A percentile compares a stretch with the other conserved stretches of the same genome.
phyloP scores from a whole-genome alignment of 2,888 invertebrate species.

The Philereme vetulata region DNA sequence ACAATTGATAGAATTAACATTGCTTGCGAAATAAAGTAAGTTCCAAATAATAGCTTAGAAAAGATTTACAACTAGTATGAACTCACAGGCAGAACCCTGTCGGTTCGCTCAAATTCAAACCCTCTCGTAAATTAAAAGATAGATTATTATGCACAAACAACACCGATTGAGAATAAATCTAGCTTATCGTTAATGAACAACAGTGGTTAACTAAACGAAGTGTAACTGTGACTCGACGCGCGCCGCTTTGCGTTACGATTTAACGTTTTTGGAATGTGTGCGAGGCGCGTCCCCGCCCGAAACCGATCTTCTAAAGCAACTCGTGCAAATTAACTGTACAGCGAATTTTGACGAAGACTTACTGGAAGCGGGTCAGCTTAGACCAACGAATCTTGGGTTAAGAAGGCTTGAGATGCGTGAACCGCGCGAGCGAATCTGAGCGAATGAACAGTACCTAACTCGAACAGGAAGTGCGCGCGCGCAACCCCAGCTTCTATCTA shows the following conservation, averaged over 20 bases:
- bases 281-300: conserved; percentile 57
- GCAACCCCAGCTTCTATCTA: conserved; percentile 37
- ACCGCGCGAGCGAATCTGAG: conserved; percentile 71
- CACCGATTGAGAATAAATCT: conserved; percentile 81
- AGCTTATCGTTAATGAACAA: conserved; percentile 83
- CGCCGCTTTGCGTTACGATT: conserved; percentile 66
- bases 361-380: conserved; percentile 30
- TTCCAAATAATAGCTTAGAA: conserved; percentile 49
- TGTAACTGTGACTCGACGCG: conserved; percentile 67
- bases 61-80: conserved; percentile 73
- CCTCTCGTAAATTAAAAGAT: conserved; percentile 74
- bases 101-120: conserved; percentile 80
- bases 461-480: conserved; percentile 37
- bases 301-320: conserved; percentile 46
- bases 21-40: conserved; percentile 75
- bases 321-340: conserved; percentile 37
- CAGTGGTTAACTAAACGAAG: conserved; percentile 80
- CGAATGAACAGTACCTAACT: conserved; percentile 67
- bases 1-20: conserved; percentile 77
- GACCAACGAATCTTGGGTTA: conserved; percentile 18
- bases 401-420: conserved; percentile 26
- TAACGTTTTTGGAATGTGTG: conserved; percentile 80
- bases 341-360: conserved; percentile 43
- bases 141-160: conserved; percentile 81
- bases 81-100: conserved; percentile 73